These are phyloP conservation scores for Peucedramus taeniatus DNA, from an alignment of 2,113 vertebrate species.

Conservation along the genomic window DNA sequence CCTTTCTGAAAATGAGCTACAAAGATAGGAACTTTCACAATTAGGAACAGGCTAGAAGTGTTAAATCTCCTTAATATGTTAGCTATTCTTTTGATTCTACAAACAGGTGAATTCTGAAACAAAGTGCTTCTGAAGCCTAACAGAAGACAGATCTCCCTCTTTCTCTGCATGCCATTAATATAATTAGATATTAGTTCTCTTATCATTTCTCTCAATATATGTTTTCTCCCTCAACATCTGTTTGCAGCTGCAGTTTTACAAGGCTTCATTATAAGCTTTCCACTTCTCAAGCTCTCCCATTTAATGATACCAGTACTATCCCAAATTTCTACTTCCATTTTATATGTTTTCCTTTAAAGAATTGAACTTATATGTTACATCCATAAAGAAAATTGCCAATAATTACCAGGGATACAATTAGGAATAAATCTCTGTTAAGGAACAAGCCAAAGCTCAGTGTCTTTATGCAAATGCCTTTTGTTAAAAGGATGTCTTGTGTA, in stretches of 20 bases:
- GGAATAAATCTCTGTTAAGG: constrained; percentile 22
- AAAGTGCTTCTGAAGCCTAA: neutral
- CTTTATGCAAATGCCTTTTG: constrained; percentile 43
- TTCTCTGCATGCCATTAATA: neutral
- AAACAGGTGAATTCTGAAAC: neutral
- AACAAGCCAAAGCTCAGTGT: constrained; percentile 25
- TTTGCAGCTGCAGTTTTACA: neutral
- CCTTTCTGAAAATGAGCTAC: neutral
- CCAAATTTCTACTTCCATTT: neutral
- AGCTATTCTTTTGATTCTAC: neutral
- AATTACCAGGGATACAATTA: constrained; percentile 35
- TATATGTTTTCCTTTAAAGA: constrained; percentile 15
- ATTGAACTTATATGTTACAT: neutral
- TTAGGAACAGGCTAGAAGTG: neutral
- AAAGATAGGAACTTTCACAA: neutral
- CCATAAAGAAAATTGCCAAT: constrained; percentile 32
- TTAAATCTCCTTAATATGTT: neutral
- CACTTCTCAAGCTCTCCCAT: neutral
- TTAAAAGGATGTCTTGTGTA: constrained; percentile 39
- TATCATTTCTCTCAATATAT: neutral
- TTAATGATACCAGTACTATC: neutral
- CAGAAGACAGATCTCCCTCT: neutral
- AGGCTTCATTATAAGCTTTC: neutral
- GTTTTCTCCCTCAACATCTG: neutral
- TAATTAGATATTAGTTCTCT: neutral